phyloP scores from a whole-genome alignment of 2,113 vertebrate species.

The Mastomys coucha region DNA sequence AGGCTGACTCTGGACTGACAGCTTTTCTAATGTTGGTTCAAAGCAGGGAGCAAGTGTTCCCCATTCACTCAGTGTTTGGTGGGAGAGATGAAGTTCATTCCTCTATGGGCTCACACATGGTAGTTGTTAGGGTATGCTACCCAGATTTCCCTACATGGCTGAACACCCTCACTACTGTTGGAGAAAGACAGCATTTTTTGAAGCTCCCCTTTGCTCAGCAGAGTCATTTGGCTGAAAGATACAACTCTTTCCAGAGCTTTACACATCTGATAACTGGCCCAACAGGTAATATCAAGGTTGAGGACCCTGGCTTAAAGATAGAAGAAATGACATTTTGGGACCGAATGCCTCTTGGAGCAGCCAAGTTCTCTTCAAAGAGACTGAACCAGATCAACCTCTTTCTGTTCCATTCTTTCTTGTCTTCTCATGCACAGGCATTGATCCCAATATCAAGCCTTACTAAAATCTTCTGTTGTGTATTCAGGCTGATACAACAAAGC shows the following conservation, averaged over 20 bases:
- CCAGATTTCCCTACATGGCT: background rate
- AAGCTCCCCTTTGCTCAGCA: background rate
- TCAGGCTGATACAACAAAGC: background rate
- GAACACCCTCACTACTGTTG: background rate
- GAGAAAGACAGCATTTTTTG: background rate
- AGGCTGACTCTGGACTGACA: background rate
- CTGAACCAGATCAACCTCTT: background rate
- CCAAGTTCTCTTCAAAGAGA: background rate
- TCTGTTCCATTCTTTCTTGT: background rate
- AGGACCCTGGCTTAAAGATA: background rate
- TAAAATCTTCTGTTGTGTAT: background rate
- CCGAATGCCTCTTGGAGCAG: background rate
- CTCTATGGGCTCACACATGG: background rate
- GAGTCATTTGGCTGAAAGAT: background rate
- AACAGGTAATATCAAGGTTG: background rate
- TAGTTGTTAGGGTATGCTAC: accelerated
- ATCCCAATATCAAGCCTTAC: background rate
- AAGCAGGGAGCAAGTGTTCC: background rate
- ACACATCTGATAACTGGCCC: background rate
- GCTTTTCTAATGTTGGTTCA: background rate
- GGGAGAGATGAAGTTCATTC: background rate
- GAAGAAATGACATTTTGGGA: background rate
- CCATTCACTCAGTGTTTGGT: background rate
- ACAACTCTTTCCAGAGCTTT: background rate
- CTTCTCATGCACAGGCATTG: background rate